phyloP scores from a whole-genome alignment of 2,888 invertebrate species.

The Metopia argyrocephala region DNA sequence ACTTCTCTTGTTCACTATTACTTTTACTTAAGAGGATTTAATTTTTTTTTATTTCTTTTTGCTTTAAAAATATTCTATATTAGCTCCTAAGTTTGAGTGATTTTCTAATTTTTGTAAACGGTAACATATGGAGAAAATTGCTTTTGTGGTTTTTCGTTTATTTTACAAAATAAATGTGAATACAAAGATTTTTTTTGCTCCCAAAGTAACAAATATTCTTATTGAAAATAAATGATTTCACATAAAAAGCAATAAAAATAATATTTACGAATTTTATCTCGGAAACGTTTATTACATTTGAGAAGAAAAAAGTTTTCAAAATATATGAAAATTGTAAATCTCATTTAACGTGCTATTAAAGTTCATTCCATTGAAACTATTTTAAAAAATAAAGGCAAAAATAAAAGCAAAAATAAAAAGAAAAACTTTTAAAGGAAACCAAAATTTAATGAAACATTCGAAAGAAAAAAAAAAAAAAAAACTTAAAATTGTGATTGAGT shows the following conservation, averaged over 20 bases:
- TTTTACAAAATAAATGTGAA: constrained; percentile 14
- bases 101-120: not conserved
- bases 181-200: constrained; percentile 9
- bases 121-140: constrained; percentile 58
- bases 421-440: constrained; percentile 12
- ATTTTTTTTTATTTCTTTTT: constrained; percentile 8
- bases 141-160: constrained; percentile 51
- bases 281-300: constrained; percentile 47
- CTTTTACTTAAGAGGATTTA: no score
- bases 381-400: not conserved
- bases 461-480: not conserved
- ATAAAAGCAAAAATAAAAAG: no score
- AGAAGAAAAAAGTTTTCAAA: not conserved
- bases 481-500: not conserved
- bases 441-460: constrained; percentile 25
- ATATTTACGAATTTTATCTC: constrained; percentile 21
- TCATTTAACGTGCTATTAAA: constrained; percentile 44
- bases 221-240: constrained; percentile 62
- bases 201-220: constrained; percentile 43
- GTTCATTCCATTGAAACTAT: not conserved
- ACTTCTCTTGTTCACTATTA: no score
- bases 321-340: not conserved
- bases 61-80: not conserved
- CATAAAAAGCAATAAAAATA: constrained; percentile 61
- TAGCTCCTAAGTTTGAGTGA: no score